Percentiles rank a stretch among this genome's conserved stretches.
These are phyloP conservation scores for Hanleya hanleyi DNA, from an alignment of 2,888 invertebrate species.

Conservation along the genomic window DNA sequence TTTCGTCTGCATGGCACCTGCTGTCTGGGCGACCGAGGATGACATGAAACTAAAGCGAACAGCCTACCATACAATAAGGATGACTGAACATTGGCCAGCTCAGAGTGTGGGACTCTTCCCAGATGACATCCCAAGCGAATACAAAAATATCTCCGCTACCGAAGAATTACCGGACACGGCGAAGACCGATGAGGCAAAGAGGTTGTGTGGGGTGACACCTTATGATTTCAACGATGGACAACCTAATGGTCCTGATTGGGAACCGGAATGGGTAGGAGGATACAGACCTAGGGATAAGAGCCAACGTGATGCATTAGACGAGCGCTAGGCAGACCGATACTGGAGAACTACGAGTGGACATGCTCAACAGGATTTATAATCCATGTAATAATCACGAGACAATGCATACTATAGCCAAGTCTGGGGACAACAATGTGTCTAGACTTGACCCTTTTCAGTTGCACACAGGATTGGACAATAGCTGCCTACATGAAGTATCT, in stretches of 20 bases:
- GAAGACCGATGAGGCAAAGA: constrained; percentile 45
- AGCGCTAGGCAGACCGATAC: too few relatives aligned
- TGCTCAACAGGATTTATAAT: too few relatives aligned
- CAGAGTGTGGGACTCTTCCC: constrained; percentile 28
- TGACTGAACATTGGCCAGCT: constrained; percentile 46
- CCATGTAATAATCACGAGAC: too few relatives aligned
- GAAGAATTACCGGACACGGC: constrained; percentile 49
- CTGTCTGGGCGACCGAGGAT: constrained; percentile 39
- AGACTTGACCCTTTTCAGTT: too few relatives aligned
- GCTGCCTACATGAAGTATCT: too few relatives aligned
- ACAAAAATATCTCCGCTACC: constrained; percentile 15
- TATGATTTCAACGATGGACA: constrained; percentile 44
- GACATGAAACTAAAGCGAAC: constrained; percentile 34
- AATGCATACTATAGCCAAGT: too few relatives aligned
- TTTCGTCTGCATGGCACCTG: constrained; percentile 50
- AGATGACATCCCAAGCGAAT: neutral
- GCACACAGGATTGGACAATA: too few relatives aligned
- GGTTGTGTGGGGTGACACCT: constrained; percentile 36
- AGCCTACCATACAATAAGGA: constrained; percentile 37
- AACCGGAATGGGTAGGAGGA: constrained; percentile 38
- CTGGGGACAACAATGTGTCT: too few relatives aligned
- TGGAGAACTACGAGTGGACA: too few relatives aligned
- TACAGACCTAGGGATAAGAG: too few relatives aligned
- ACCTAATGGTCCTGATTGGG: constrained; percentile 37
- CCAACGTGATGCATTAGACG: too few relatives aligned